Percentiles rank a stretch among this genome's conserved stretches.
Conservation (phyloP, 2,113 vertebrate species). For the Microtus oregoni region DNA sequence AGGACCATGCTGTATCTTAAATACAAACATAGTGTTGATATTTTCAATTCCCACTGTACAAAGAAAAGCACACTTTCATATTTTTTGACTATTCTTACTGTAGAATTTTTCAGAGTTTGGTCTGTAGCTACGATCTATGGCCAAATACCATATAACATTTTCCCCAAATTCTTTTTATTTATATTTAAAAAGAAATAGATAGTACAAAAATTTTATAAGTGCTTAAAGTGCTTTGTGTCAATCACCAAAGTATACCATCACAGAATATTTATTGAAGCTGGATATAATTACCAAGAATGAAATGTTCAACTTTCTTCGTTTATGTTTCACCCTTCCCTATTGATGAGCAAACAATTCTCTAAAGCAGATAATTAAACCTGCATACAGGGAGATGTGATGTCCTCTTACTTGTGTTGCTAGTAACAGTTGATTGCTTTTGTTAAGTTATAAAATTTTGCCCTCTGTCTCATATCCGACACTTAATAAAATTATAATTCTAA, state of each 20-base stretch:
- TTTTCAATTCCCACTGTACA: not conserved
- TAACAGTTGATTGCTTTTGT: not conserved
- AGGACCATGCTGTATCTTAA: not conserved
- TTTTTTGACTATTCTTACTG: constrained; percentile 3
- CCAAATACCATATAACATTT: not conserved
- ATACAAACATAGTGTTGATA: not conserved
- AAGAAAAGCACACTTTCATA: not conserved
- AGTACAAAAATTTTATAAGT: not conserved
- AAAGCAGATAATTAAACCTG: not conserved
- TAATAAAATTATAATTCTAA: not conserved
- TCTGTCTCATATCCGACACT: not conserved
- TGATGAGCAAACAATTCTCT: not conserved
- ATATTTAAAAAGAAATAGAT: not conserved
- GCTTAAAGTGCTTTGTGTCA: not conserved
- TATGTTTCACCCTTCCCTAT: not conserved
- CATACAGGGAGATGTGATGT: not conserved
- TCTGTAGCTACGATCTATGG: not conserved
- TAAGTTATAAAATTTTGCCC: constrained; percentile 32
- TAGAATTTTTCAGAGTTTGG: not conserved
- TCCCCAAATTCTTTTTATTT: not conserved
- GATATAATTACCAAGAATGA: not conserved
- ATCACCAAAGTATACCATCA: not conserved
- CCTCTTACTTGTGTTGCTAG: not conserved
- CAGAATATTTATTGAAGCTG: constrained; percentile 10
- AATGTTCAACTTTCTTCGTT: not conserved